Percentiles rank a stretch among this genome's conserved stretches.
These are phyloP conservation scores for Perognathus longimembris DNA, from an alignment of 2,113 vertebrate species.

Conservation along the genomic window DNA sequence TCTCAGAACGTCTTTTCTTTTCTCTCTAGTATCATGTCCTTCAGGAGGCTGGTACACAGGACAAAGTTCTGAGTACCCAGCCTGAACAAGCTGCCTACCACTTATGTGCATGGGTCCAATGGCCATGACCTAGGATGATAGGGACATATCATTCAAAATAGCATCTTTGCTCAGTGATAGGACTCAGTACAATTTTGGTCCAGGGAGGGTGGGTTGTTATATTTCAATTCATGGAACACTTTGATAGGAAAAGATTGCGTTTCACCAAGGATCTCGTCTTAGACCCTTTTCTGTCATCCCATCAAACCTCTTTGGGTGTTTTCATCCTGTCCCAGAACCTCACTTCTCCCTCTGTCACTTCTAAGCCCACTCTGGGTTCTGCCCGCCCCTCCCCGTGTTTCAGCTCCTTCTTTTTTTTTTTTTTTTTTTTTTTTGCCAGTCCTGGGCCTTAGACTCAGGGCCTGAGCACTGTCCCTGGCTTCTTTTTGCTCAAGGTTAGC, in stretches of 20 bases:
- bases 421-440: no score
- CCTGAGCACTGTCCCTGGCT: no score
- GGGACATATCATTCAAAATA: neutral
- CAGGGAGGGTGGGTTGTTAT: neutral
- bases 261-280: neutral
- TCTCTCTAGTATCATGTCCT: neutral
- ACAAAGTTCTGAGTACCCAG: neutral
- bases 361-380: neutral
- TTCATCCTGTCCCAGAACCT: neutral
- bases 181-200: neutral
- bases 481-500: no score
- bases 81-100: neutral
- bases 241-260: neutral
- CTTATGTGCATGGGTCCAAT: neutral
- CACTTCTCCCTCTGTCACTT: no score
- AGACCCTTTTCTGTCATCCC: neutral
- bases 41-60: neutral
- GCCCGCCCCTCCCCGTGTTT: no score
- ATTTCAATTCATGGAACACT: neutral
- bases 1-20: neutral
- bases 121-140: neutral
- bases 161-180: neutral
- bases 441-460: no score
- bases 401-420: no score
- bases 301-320: accelerated